These are phyloP conservation scores for Indri indri DNA, from an alignment of 2,113 vertebrate species.

Conservation along the genomic window DNA sequence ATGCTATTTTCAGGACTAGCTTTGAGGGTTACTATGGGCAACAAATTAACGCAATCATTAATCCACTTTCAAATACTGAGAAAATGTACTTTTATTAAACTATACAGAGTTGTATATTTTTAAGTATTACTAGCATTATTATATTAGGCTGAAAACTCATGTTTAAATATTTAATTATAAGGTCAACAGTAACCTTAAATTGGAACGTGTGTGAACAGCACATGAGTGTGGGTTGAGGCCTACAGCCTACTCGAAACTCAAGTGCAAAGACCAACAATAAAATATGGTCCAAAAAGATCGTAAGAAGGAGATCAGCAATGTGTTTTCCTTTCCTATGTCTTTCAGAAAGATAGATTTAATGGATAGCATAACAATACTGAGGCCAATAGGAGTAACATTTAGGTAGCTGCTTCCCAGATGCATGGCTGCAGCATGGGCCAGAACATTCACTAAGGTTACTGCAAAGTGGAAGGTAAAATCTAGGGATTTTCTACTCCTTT, in stretches of 20 bases:
- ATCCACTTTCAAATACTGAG: not conserved
- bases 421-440: not conserved
- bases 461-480: not conserved
- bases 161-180: not conserved
- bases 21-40: not conserved
- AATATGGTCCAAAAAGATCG: not conserved
- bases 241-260: not conserved
- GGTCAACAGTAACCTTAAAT: not conserved
- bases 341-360: not conserved
- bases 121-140: not conserved
- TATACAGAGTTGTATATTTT: not conserved
- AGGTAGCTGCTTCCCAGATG: not conserved
- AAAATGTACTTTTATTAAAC: not conserved
- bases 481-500: not conserved
- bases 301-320: not conserved
- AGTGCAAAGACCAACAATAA: not conserved
- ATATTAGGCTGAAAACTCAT: not conserved
- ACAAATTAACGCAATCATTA: not conserved
- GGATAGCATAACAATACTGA: not conserved
- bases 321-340: not conserved
- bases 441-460: not conserved
- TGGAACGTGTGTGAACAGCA: not conserved
- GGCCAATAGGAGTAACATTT: not conserved
- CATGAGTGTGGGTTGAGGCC: not conserved
- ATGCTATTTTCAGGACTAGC: not conserved